These are phyloP conservation scores for Chloroceryle inda DNA, from an alignment of 2,797 vertebrate species.

Conservation along the genomic window DNA sequence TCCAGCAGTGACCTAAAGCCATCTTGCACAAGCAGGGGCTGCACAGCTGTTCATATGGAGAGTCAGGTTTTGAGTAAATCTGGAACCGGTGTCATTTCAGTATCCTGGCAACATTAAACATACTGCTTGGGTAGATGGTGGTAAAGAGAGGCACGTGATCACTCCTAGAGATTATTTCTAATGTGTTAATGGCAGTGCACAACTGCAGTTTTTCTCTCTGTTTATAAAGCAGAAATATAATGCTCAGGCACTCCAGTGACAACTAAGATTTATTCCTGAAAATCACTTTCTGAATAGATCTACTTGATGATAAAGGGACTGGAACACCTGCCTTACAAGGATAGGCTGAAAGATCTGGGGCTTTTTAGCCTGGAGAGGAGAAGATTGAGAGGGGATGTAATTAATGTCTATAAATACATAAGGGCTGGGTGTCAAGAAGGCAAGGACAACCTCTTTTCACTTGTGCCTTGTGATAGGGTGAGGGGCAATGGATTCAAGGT, in stretches of 20 bases:
- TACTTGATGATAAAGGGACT: too few species aligned
- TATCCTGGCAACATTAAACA: not conserved
- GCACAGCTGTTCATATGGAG: not conserved
- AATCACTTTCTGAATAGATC: not conserved
- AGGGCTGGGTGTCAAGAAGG: too few species aligned
- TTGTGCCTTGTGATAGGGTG: too few species aligned
- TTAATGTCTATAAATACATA: too few species aligned
- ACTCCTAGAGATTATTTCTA: not conserved
- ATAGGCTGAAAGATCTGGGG: too few species aligned
- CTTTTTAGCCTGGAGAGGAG: too few species aligned
- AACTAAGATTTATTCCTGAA: not conserved
- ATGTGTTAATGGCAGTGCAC: not conserved
- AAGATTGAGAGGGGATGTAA: too few species aligned
- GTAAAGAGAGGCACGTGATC: not conserved
- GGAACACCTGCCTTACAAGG: too few species aligned
- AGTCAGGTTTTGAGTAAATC: not conserved
- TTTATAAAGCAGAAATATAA: not conserved
- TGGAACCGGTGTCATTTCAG: rapidly evolving
- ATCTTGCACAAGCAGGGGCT: not conserved
- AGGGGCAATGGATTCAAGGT: too few species aligned
- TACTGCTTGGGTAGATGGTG: not conserved
- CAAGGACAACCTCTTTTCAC: too few species aligned
- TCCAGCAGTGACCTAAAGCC: not conserved
- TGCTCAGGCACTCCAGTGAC: not conserved
- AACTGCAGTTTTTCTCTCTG: not conserved